Evolutionary conservation across 2,888 invertebrate genomes (phyloP), one percentile per base, ranked within the genome.

Genomic region (Cryptus viduatorius): DNA sequence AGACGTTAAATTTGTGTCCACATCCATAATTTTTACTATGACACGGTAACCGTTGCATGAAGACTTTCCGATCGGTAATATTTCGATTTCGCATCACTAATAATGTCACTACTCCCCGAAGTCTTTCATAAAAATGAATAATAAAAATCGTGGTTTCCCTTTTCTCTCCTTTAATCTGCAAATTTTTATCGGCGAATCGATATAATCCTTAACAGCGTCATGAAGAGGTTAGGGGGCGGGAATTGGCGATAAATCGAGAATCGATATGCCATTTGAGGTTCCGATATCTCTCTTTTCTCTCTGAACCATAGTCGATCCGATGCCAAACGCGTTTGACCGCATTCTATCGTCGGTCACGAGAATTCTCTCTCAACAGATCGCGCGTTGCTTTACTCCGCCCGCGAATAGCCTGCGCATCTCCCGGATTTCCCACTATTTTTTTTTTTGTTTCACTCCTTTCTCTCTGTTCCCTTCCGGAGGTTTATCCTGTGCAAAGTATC

Each of bases 71-170:
- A n/a, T n/a, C n/a, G n/a, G n/a, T n/a, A n/a, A n/a, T n/a, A n/a
- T n/a, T n/a, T n/a, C n/a, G n/a, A n/a, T n/a, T n/a, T n/a, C n/a
- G n/a, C n/a, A n/a, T n/a, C n/a, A n/a, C n/a, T 1, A 8, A 37
- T 37, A 37, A 37, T 37, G 1, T 37, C 0, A 8, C 5, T 37
- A 37, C 37, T 37, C 8, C 37, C 8, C 37, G 37, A 37, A 4
- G 8, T 37, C 0, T 8, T 37, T 12, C n/a, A 48, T n/a, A 12
- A 48, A 29, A 61, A 14, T 84, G 76, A 65, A 67, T 76, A 73
- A 84, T 84, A 75, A 84, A 82, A 84, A 84, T 88, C 83, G 56
- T 86, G 78, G 84, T 86, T 78, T 53, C 16, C 80, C 84, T 31
- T 24, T 61, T 67, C 81, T 84, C 42, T 53, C 80, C 75, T 42